Base-by-base conservation (phyloP, 2,797 vertebrate genomes). In the Acestrorhynchus altus region DNA sequence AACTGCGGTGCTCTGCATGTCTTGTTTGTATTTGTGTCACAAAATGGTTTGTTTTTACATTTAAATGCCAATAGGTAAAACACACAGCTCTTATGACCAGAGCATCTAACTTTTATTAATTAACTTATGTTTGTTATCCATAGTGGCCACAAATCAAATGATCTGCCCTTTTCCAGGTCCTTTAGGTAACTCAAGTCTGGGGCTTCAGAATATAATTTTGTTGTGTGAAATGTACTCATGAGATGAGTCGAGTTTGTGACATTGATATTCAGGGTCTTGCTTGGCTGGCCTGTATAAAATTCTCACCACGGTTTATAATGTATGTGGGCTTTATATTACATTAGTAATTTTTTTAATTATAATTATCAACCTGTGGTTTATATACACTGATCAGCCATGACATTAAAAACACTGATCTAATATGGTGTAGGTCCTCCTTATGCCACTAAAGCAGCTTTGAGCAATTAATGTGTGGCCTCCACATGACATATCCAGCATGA, bases 161-260 rank as follows among this genome's bases (percentile, higher is more conserved):
- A 20, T 35, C 18, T 47, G 69, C 16, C 60, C 18, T 12, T 76
- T 78, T 49, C 84, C 52, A 16, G 35, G 69, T 12, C 60, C 18
- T 22, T 76, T 78, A 42, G 84, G 68, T 69, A 28, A 72, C 63
- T 77, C 70, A 66, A 69, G 77, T 28, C 54, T 80, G 39, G 31
- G 70, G 70, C 72, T 83, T 80, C 63, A 73, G 71, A 57, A 72
- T 60, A 59, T 69, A 83, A 89, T 89, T 90, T 89, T 13, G 26
- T 12, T 56, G 52, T 86, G 91, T 90, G 91, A 93, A 93, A 92
- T 94, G 93, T 93, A 92, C 92, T 94, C 92, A 92, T 94, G 82
- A 92, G 93, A 92, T 93, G 92, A 93, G 92, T 91, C 88, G 85
- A 91, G 90, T 90, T 90, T 13, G 90, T 18, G 1, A 88, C 89